phyloP scores from a whole-genome alignment of 1,140 invertebrate genomes.

The Drosophila nebulosa region DNA sequence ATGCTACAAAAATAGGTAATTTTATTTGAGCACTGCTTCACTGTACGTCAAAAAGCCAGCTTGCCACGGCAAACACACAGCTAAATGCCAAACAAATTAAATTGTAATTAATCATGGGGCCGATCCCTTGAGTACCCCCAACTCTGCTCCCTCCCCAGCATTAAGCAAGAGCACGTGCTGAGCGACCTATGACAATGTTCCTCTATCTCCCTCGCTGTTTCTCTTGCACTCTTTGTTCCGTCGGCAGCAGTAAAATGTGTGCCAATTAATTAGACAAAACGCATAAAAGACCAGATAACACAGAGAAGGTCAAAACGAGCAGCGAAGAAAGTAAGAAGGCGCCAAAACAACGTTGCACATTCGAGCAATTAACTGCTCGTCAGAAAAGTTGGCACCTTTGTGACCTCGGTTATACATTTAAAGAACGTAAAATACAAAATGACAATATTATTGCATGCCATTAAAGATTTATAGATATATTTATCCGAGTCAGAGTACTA shows the following conservation, averaged over 20 bases:
- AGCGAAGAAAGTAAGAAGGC: conserved; percentile 7
- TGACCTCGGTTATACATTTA: conserved; percentile 18
- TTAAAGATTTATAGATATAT: neutral
- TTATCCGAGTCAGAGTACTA: neutral
- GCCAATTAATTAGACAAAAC: conserved; percentile 72
- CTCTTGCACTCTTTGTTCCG: neutral
- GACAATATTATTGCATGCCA: neutral
- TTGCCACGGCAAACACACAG: neutral
- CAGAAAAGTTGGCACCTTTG: conserved; percentile 29
- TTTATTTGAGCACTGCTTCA: neutral
- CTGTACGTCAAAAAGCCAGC: neutral
- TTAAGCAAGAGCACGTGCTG: conserved; percentile 49
- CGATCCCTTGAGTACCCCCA: conserved; percentile 9
- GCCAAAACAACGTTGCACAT: conserved; percentile 24
- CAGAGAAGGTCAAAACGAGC: conserved; percentile 14
- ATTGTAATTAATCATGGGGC: conserved; percentile 76
- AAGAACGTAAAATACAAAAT: neutral
- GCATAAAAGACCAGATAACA: conserved; percentile 69
- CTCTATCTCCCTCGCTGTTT: too few species aligned
- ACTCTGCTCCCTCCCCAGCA: neutral
- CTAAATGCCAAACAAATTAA: conserved; percentile 73
- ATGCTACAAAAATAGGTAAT: neutral
- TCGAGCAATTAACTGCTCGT: conserved; percentile 43
- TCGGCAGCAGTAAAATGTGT: conserved; percentile 53
- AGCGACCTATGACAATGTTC: conserved; percentile 61